Evolutionary conservation across 1,140 invertebrate genomes (phyloP), one percentile per base, ranked within the genome.

Genomic region (Zaprionus kolodkinae): DNA sequence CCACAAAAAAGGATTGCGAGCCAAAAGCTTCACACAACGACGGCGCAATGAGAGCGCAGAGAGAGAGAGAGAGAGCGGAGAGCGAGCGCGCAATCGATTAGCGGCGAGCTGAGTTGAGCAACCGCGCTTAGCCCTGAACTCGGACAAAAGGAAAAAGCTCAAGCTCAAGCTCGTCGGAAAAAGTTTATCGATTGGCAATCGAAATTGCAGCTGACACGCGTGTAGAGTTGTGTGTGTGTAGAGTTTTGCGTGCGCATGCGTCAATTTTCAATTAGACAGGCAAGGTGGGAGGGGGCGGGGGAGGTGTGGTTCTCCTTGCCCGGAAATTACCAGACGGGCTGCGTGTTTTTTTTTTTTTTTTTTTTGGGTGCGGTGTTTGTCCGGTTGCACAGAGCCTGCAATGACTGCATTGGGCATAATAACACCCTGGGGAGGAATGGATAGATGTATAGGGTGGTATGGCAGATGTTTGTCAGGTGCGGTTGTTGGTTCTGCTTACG

Each of bases 61-160:
- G 36, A 33, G 21, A 40, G 33, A 12, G 54, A 15, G 62, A 70
- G 50, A 35, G 60, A 21, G 27, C 9, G 35, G 52, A 9, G 27
- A 2, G 27, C 36, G 13, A 48, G n/a, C 30, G 27, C 60, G 9
- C 50, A 60, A 79, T 87, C 79, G 68, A 80, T 88, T 67, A 62
- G 54, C 15, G 69, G 65, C 36, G 54, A 54, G 33, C 6, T 30
- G 55, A 70, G 84, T 87, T 88, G 84, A 88, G 80, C 80, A 81
- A 84, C 84, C 84, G 77, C 73, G 71, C 70, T 88, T 88, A 87
- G 84, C 84, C 84, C 73, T 87, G 84, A 87, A 87, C 84, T 77
- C 48, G 36, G 6, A 30, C 70, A 63, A 45, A 38, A 33, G 50
- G 63, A 35, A 62, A 64, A 86, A 86, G 59, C 66, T 68, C 66